These are phyloP conservation scores for Sebastes hubbsi DNA, from an alignment of 2,797 vertebrate genomes.

Conservation along the genomic window DNA sequence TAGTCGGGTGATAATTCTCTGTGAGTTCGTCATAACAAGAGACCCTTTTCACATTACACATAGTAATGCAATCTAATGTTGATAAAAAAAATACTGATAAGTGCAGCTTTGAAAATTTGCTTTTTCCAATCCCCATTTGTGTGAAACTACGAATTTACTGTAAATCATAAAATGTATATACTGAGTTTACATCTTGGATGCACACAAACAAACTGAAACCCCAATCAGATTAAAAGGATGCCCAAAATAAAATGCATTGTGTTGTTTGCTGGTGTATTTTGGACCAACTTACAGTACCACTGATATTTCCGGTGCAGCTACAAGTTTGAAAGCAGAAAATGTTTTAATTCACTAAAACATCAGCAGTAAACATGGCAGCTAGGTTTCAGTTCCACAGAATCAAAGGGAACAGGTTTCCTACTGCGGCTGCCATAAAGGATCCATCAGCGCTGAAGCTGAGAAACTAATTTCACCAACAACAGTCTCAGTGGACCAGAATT, in stretches of 20 bases:
- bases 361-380: not conserved
- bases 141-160: too few species aligned
- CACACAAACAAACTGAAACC: too few species aligned
- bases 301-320: not conserved
- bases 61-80: too few species aligned
- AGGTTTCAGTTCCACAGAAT: not conserved
- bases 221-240: not conserved
- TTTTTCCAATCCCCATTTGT: too few species aligned
- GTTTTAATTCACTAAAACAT: not conserved
- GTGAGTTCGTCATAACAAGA: too few species aligned
- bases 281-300: not conserved
- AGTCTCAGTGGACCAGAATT: conserved; percentile 5
- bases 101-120: too few species aligned
- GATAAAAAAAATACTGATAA: too few species aligned
- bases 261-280: not conserved
- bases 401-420: not conserved
- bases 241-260: not conserved
- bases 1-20: too few species aligned
- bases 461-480: conserved; percentile 1
- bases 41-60: too few species aligned
- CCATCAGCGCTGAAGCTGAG: conserved; percentile 1
- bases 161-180: too few species aligned
- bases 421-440: conserved; percentile 2
- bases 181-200: too few species aligned
- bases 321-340: not conserved